Evolutionary conservation across 1,140 invertebrate genomes (phyloP), one percentile per base, ranked within the genome.

Genomic region (Plectrocnemia conspersa): DNA sequence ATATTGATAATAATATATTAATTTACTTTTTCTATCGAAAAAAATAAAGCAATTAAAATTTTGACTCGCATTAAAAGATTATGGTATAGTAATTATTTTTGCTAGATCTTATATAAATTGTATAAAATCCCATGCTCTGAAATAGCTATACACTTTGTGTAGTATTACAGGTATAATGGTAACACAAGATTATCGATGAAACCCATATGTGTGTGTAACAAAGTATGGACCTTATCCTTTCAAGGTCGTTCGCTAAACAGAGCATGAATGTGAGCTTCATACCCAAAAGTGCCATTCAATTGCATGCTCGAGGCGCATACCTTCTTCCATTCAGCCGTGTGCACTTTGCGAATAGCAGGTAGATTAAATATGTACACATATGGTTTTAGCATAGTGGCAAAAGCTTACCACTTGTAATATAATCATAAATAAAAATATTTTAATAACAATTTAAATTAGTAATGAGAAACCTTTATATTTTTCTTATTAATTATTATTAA

Each of bases 291-390:
- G 24, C 49, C 49, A 56, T 60, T 55, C 58, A 60, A 60, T 52
- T 54, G 33, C 47, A 44, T 21, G 56, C 44, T 18, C 19, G 13
- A 35, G 18, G 32, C 49, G 53, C 58, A 56, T 56, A 60, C 49
- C 48, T 60, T 40, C 29, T 36, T 16, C 53, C 54, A 60, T 60
- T 56, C 52, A 60, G 33, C 22, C 32, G 40, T 44, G 52, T 49
- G 58, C 49, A 56, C 53, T 60, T 54, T 46, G 50, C 53, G 36
- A 53, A 40, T 36, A 21, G 54, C 58, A 60, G 58, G 58, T 60
- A 60, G 58, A 46, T 56, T 46, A 22, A 13, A 13, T 13, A 13
- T 29, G 7, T 9, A 13, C 27, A 13, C 7, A 29, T 7, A 29
- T 29, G n/a, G n/a, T n/a, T 11, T 13, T 25, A 16, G 54, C 24